Evolutionary conservation across 2,888 invertebrate species (phyloP).

Genomic region (Cataglyphis altisquamis): DNA sequence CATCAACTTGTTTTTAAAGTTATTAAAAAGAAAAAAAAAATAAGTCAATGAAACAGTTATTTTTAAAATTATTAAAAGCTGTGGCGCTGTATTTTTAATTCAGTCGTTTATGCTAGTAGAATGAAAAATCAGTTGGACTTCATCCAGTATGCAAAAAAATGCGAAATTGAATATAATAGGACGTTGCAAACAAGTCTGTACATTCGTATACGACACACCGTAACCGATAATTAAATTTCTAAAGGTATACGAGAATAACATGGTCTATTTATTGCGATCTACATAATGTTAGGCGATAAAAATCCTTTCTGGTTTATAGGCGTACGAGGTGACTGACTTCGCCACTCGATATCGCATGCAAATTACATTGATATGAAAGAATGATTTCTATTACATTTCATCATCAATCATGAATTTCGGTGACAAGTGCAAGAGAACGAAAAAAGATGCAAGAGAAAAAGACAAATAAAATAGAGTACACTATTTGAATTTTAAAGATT

Average conservation of each 20-base stretch:
- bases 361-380: constrained; percentile 12
- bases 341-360: background rate
- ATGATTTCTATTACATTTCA: background rate
- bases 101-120: background rate
- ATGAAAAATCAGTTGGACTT: background rate
- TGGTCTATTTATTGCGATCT: background rate
- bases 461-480: background rate
- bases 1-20: background rate
- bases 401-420: background rate
- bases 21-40: background rate
- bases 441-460: background rate
- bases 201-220: background rate
- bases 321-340: constrained; percentile 21
- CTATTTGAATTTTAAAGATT: background rate
- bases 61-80: background rate
- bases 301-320: background rate
- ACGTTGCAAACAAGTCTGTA: background rate
- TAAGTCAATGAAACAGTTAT: background rate
- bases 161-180: background rate
- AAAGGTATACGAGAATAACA: background rate
- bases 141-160: background rate
- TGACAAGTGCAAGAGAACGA: background rate
- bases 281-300: constrained; percentile 29
- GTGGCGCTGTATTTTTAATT: background rate
- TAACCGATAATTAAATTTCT: background rate